phyloP scores from a whole-genome alignment of 2,888 invertebrate species.

The Crepidodera aurea region DNA sequence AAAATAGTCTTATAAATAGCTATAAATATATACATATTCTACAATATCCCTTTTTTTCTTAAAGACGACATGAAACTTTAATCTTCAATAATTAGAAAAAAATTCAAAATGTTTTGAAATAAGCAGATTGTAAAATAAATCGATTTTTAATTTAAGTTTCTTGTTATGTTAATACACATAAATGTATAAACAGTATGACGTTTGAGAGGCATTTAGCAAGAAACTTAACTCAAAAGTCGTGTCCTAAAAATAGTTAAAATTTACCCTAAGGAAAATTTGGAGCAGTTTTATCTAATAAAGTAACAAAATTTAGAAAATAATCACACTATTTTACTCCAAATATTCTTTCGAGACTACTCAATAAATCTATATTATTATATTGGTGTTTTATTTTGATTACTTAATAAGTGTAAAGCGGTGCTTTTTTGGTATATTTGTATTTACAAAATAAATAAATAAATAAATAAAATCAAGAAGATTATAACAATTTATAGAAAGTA shows the following conservation, averaged over 20 bases:
- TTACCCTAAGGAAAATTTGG: neutral
- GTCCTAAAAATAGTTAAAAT: neutral
- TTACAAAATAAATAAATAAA: conserved; percentile 15
- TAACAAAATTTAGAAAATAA: too few species aligned
- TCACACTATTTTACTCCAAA: neutral
- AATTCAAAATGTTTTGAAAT: too few species aligned
- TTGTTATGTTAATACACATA: too few species aligned
- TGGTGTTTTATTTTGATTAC: conserved; percentile 16
- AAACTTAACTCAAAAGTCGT: neutral
- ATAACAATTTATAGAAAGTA: neutral
- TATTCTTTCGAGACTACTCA: neutral
- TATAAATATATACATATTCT: too few species aligned
- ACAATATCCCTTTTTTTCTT: too few species aligned
- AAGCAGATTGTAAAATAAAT: neutral
- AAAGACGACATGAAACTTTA: too few species aligned
- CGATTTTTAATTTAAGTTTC: neutral
- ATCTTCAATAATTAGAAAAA: too few species aligned
- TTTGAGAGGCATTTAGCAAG: too few species aligned
- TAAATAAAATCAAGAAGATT: too few species aligned
- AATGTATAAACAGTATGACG: too few species aligned
- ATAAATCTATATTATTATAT: neutral
- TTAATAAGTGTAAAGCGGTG: conserved; percentile 16
- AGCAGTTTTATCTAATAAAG: too few species aligned
- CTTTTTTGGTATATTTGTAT: conserved; percentile 3
- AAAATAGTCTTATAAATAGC: too few species aligned